Percentiles rank a stretch among this genome's conserved stretches.
phyloP scores from a whole-genome alignment of 2,797 vertebrate species.

The Netta rufina region DNA sequence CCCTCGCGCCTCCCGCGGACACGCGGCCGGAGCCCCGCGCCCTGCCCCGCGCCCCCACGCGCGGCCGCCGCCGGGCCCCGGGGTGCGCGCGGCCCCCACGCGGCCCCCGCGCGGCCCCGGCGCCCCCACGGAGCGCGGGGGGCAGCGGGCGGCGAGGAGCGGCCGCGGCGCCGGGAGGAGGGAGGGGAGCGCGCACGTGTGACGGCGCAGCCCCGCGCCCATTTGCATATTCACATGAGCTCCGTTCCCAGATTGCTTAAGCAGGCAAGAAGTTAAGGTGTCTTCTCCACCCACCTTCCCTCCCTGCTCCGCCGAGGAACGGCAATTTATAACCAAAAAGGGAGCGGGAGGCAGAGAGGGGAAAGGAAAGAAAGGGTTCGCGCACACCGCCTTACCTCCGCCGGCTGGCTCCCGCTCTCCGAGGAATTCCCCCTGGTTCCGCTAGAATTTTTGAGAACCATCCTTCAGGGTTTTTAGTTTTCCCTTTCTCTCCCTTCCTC shows the following conservation, averaged over 20 bases:
- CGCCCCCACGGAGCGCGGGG: no score
- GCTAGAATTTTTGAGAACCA: conserved; percentile 82
- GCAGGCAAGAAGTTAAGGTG: conserved; percentile 43
- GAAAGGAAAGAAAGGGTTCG: conserved; percentile 73
- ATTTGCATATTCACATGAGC: conserved; percentile 86
- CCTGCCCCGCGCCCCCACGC: no score
- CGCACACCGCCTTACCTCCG: conserved; percentile 88
- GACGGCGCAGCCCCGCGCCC: conserved; percentile 73
- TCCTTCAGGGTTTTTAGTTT: conserved; percentile 83
- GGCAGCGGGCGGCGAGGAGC: background rate
- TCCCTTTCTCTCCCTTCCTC: conserved; percentile 77
- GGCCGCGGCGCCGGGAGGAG: conserved; percentile 5
- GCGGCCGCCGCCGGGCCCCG: no score
- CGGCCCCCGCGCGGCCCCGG: background rate
- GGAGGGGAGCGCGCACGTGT: conserved; percentile 81
- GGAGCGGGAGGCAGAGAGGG: conserved; percentile 53
- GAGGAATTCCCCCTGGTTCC: conserved; percentile 76
- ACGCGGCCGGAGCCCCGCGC: no score
- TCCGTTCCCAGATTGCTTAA: conserved; percentile 76
- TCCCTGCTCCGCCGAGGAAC: conserved; percentile 72
- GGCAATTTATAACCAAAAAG: conserved; percentile 77
- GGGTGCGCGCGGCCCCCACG: background rate
- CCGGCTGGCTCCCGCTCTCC: conserved; percentile 83
- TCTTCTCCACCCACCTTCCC: background rate
- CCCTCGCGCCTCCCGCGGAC: no score